These are phyloP conservation scores for Phrynocephalus vlangalii DNA, from an alignment of 2,797 vertebrate genomes.

Conservation along the genomic window DNA sequence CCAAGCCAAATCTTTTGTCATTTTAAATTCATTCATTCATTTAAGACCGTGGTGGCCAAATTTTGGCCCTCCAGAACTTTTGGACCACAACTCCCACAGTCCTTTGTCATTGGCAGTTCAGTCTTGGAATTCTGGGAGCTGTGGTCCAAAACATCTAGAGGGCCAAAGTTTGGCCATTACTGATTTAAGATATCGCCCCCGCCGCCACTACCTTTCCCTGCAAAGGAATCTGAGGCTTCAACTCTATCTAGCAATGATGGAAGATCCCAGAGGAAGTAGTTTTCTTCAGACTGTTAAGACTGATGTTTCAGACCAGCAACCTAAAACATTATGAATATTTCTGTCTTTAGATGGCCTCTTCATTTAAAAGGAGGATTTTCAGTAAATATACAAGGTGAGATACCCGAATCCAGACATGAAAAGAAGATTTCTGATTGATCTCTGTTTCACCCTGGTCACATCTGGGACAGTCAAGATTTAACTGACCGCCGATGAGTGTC, in stretches of 20 bases:
- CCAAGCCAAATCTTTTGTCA: neutral
- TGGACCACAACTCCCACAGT: too few species aligned
- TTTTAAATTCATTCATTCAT: neutral
- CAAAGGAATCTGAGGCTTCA: too few species aligned
- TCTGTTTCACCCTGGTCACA: too few species aligned
- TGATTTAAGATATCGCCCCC: too few species aligned
- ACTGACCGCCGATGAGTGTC: neutral
- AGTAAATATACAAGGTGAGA: neutral
- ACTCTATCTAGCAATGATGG: neutral
- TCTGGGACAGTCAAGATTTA: neutral
- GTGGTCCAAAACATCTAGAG: too few species aligned
- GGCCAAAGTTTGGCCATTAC: too few species aligned
- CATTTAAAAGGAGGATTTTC: too few species aligned
- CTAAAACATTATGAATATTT: neutral
- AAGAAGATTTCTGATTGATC: neutral
- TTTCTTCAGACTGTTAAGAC: neutral
- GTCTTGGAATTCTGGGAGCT: too few species aligned
- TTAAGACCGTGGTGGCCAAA: too few species aligned
- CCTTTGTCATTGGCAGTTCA: too few species aligned
- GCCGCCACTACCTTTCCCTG: too few species aligned
- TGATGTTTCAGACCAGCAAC: neutral
- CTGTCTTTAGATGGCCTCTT: neutral
- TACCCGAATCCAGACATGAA: neutral
- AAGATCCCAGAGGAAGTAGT: neutral
- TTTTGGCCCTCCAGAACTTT: too few species aligned